Conservation (phyloP, 2,888 invertebrate genomes). For the Callinectes sapidus region DNA sequence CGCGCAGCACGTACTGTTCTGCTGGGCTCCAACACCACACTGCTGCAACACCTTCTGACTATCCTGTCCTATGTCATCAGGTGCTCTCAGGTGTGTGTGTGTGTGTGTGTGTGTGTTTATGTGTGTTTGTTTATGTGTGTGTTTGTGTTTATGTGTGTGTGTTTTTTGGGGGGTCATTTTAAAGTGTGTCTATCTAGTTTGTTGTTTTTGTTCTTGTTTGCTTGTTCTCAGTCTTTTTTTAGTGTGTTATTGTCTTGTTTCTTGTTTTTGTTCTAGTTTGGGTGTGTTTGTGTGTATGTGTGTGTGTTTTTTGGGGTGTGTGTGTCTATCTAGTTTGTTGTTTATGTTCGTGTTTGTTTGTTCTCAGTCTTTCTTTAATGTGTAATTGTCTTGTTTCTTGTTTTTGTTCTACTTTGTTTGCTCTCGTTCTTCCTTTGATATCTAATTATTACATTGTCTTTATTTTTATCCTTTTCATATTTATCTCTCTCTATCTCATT, state of each 20-base stretch:
- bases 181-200: no score
- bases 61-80: constrained; percentile 92
- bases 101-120: no score
- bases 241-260: no score
- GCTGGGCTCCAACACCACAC: constrained; percentile 80
- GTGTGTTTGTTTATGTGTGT: no score
- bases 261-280: neutral
- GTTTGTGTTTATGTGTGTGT: neutral
- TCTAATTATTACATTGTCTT: no score
- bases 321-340: neutral
- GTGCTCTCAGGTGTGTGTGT: constrained; percentile 81
- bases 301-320: no score
- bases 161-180: neutral
- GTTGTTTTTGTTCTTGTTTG: neutral
- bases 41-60: constrained; percentile 85
- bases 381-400: neutral
- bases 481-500: no score
- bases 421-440: no score
- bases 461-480: neutral
- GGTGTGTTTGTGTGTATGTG: neutral
- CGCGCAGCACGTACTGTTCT: constrained; percentile 87
- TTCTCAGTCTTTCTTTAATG: no score
- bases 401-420: neutral
- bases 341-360: neutral
- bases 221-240: neutral